These are phyloP conservation scores for Myzus persicae DNA, from an alignment of 1,140 invertebrate species.

Conservation along the genomic window DNA sequence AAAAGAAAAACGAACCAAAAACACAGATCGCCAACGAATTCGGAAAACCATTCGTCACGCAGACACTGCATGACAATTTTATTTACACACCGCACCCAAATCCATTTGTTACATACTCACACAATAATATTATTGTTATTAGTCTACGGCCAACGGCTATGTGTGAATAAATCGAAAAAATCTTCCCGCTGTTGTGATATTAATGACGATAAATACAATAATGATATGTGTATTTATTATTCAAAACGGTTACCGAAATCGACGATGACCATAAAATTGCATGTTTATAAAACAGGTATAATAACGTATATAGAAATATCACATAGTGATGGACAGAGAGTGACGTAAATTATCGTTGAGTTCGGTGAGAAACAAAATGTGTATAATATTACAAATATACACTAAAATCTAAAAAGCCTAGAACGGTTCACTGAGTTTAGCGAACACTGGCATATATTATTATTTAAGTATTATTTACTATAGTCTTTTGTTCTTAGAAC, in stretches of 20 bases:
- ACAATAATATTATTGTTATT: neutral
- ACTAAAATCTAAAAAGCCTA: no score
- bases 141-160: neutral
- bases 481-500: neutral
- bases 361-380: neutral
- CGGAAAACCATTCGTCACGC: neutral
- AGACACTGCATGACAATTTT: neutral
- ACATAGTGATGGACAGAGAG: neutral
- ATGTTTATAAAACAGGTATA: neutral
- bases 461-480: no score
- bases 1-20: neutral
- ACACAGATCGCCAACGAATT: neutral
- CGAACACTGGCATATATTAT: no score
- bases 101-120: neutral
- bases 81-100: neutral
- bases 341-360: no score
- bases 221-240: no score
- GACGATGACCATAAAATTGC: neutral
- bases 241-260: neutral
- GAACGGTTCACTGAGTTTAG: no score
- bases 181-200: neutral
- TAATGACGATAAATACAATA: neutral
- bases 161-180: slow-evolving; percentile 10
- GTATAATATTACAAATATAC: neutral
- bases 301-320: neutral